Base-by-base conservation (phyloP, 2,888 invertebrate genomes). In the Artemia sinica region DNA sequence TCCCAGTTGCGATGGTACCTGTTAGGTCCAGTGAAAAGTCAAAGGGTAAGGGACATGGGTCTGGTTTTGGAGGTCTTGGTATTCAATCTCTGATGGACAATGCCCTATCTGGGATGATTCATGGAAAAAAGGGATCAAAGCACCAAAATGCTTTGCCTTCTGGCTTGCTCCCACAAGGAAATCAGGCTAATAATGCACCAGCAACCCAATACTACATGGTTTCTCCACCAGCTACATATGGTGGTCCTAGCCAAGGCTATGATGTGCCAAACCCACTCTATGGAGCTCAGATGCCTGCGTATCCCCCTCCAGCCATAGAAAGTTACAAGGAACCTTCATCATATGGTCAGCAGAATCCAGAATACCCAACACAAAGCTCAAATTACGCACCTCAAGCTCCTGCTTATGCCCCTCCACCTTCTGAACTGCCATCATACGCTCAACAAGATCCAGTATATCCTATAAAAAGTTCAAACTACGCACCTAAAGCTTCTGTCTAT, bases 1-100 rank as follows among this genome's bases (percentile, higher is more conserved):
- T 58, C 63, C 63, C 63, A 9, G 63, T 58, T 18, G 63, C 63
- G 28, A 58, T 58, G 63, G 28, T 58, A 58, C 63, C 63, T 18
- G 28, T 28, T 9, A 10, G 28, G 63, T 9, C 8, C 8, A 28
- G 63, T 8, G 28, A 58, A 28, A 58, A 58, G 28, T n/a, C 14
- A 9, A 58, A 58, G 11, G 63, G 63, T 10, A 28, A 9, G n/a
- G 63, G 63, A 58, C 14, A 28, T 1, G 12, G 14, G 28, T 8
- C 63, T 9, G 63, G 63, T 58, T 10, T 58, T 1, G 63, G 63
- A 18, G 63, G 63, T n/a, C 63, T 18, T 8, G 63, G 63, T 1
- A 8, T n/a, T 2, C 13, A 52, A n/a, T 41, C 41, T 41, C 41
- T 41, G 41, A 41, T 41, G 41, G 41, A 41, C 41, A 41, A 41